These are phyloP conservation scores for Chamaea fasciata DNA, from an alignment of 2,113 vertebrate species.

Conservation along the genomic window DNA sequence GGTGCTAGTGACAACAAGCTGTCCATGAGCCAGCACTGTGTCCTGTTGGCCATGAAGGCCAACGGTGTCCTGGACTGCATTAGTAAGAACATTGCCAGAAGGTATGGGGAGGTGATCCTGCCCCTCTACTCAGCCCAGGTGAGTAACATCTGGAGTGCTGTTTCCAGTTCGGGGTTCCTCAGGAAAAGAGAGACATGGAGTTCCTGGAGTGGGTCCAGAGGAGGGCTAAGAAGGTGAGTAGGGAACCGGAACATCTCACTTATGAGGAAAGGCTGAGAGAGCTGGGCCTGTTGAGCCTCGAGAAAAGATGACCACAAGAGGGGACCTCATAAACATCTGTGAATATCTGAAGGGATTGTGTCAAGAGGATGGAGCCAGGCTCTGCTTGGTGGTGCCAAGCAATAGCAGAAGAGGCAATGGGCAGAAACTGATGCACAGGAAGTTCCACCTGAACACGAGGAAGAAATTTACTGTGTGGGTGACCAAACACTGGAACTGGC, in stretches of 20 bases:
- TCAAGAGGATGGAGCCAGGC: background rate
- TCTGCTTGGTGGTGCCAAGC: background rate
- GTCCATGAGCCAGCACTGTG: background rate
- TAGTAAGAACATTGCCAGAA: background rate
- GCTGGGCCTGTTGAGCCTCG: rapidly evolving
- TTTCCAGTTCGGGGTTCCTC: background rate
- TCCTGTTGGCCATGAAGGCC: background rate
- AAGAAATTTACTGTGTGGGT: background rate
- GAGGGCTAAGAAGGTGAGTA: background rate
- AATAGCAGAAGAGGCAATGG: background rate
- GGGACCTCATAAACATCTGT: background rate
- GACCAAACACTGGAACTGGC: background rate
- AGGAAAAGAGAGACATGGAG: background rate
- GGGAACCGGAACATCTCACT: background rate
- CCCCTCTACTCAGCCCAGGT: background rate
- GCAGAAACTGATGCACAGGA: background rate
- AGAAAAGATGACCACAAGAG: background rate
- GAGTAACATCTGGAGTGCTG: background rate
- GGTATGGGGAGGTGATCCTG: background rate
- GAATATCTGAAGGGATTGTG: background rate
- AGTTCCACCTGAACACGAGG: background rate
- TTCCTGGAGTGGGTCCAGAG: background rate
- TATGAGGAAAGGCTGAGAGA: background rate
- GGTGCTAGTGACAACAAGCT: background rate
- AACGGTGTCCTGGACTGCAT: too few species aligned